Conservation (phyloP, 2,113 vertebrate species). For the Ramphastos sulfuratus region DNA sequence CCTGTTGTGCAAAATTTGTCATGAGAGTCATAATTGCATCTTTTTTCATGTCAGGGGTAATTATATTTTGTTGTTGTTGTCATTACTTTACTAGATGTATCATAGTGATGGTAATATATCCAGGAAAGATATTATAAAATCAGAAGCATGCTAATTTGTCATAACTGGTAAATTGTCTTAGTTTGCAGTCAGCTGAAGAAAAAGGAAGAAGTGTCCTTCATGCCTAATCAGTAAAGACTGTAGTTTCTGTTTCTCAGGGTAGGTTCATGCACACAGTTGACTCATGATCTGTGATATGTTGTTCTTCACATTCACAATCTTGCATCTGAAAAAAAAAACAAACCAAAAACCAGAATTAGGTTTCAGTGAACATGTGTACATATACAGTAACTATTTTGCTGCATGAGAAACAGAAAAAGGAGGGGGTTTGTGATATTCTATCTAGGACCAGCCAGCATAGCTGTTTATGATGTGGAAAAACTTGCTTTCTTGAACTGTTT, state of each 20-base stretch:
- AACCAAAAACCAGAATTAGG: background rate
- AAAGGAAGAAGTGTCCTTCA: background rate
- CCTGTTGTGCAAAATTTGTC: background rate
- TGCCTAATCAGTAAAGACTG: background rate
- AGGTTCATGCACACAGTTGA: background rate
- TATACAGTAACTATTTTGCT: background rate
- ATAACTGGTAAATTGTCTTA: background rate
- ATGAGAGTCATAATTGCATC: background rate
- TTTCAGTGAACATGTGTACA: background rate
- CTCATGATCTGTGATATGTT: background rate
- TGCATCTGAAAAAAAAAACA: background rate
- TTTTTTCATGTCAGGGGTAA: background rate
- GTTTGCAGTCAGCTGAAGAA: background rate
- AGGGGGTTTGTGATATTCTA: background rate
- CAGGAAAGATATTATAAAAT: background rate
- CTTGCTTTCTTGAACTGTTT: background rate
- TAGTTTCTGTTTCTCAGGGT: background rate
- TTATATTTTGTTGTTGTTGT: background rate
- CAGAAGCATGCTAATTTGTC: background rate
- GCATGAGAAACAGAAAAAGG: background rate
- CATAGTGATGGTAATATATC: background rate
- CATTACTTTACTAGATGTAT: background rate
- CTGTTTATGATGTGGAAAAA: background rate
- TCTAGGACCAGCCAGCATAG: background rate
- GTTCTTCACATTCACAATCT: background rate